Conservation (phyloP, 2,113 vertebrate genomes). For the Progne subis region DNA sequence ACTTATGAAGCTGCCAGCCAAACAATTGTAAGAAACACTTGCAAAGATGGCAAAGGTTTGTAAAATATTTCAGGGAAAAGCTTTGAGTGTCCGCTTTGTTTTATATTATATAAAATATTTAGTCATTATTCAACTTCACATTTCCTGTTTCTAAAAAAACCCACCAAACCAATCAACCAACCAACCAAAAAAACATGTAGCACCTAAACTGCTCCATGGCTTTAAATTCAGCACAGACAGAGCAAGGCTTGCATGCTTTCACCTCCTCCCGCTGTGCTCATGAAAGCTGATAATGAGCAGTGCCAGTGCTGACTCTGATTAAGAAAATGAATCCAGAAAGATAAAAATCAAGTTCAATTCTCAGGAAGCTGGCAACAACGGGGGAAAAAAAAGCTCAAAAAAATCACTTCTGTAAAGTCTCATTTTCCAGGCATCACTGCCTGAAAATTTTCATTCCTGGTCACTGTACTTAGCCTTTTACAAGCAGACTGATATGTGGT, state of each 20-base stretch:
- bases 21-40: not conserved
- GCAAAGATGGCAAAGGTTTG: not conserved
- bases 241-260: not conserved
- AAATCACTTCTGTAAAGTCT: not conserved
- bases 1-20: not conserved
- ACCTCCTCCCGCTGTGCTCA: not conserved
- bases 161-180: not conserved
- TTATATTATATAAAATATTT: not conserved
- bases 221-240: not conserved
- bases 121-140: not conserved
- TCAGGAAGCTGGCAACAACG: accelerated
- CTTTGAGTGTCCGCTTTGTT: not conserved
- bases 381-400: accelerated
- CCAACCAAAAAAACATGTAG: no score
- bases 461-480: not conserved
- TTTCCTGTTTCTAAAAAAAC: not conserved
- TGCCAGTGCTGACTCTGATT: not conserved
- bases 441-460: not conserved
- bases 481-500: not conserved
- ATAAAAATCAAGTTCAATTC: not conserved
- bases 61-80: not conserved
- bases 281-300: not conserved
- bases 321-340: not conserved
- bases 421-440: not conserved
- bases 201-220: not conserved